Evolutionary conservation across 2,797 vertebrate genomes (phyloP).

Genomic region (Vespertilio murinus): DNA sequence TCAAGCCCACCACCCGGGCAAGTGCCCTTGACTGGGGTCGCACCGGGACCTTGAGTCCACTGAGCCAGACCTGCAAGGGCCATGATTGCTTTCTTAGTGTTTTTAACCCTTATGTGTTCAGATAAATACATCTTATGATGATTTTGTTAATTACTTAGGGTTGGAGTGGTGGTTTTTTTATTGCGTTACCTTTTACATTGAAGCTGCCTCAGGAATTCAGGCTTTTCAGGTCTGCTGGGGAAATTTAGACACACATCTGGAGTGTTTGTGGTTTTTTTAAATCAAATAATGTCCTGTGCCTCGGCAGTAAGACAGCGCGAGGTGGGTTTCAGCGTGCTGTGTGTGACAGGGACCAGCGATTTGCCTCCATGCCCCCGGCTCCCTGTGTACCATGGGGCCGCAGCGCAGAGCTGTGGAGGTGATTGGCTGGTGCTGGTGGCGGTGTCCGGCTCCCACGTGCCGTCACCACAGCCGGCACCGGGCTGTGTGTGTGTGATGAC

Average conservation of each 20-base stretch:
- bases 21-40: too few species aligned
- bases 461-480: background rate
- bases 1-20: too few species aligned
- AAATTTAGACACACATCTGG: background rate
- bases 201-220: background rate
- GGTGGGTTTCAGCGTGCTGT: background rate
- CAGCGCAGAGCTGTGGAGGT: background rate
- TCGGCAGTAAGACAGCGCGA: background rate
- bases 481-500: background rate
- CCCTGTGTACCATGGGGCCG: background rate
- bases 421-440: background rate
- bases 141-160: background rate
- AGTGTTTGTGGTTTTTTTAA: background rate
- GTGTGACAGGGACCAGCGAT: too few species aligned
- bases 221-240: conserved; percentile 12
- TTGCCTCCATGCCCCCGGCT: background rate
- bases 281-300: background rate
- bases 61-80: too few species aligned
- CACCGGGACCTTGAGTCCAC: too few species aligned
- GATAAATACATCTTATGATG: background rate
- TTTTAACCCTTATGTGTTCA: background rate
- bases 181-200: background rate
- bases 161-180: background rate
- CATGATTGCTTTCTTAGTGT: background rate
- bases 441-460: background rate